Evolutionary conservation across 2,888 invertebrate species (phyloP).

Genomic region (Saturnia japonica): DNA sequence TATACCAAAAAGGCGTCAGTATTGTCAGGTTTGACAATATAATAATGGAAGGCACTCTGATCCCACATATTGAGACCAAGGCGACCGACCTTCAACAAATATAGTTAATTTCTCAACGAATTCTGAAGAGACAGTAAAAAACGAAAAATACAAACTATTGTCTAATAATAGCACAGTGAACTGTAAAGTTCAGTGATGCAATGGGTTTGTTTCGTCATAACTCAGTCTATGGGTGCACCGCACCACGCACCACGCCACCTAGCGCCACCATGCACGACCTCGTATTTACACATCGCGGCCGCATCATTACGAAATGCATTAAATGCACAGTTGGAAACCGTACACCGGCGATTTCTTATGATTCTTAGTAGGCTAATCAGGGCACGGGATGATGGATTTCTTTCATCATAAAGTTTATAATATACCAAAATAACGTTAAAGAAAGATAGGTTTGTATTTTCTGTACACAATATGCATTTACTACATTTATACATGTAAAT

Average conservation of each 20-base stretch:
- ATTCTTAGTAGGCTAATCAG: slow-evolving; percentile 63
- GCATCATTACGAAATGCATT: slow-evolving; percentile 81
- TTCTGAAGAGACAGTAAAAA: not conserved
- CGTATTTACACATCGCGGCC: slow-evolving; percentile 75
- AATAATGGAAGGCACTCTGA: too few relatives aligned
- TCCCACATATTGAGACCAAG: too few relatives aligned
- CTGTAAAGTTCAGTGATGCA: slow-evolving; percentile 75
- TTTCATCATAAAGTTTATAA: slow-evolving; percentile 1
- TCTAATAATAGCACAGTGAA: slow-evolving; percentile 71
- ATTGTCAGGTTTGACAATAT: too few relatives aligned
- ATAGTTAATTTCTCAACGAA: too few relatives aligned
- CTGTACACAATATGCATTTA: not conserved
- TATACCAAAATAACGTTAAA: not conserved
- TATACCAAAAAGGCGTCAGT: too few relatives aligned
- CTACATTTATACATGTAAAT: not conserved
- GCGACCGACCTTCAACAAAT: too few relatives aligned
- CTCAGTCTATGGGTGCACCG: slow-evolving; percentile 70
- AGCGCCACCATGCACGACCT: slow-evolving; percentile 63
- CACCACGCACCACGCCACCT: slow-evolving; percentile 39
- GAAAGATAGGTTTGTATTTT: not conserved
- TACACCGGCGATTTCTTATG: slow-evolving; percentile 52
- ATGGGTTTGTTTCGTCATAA: slow-evolving; percentile 77
- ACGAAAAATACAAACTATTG: not conserved
- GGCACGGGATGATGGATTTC: slow-evolving; percentile 26
- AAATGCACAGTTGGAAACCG: slow-evolving; percentile 75